Evolutionary conservation across 1,140 invertebrate genomes (phyloP).

Genomic region (Macrosteles quadrilineatus): DNA sequence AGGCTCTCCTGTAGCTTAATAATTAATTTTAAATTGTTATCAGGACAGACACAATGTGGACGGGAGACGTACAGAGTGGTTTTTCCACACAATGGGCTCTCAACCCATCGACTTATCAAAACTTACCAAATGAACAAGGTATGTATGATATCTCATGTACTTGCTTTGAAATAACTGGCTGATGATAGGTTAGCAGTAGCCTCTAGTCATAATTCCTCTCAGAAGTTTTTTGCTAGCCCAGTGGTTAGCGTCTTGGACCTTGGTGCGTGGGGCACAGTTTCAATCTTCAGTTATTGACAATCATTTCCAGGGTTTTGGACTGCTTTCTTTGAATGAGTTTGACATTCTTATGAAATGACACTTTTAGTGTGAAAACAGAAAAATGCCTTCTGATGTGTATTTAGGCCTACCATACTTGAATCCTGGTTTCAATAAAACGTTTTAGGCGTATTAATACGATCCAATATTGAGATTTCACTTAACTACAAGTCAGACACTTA

Average conservation of each 20-base stretch:
- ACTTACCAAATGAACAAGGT: constrained; percentile 58
- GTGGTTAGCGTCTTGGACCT: too few relatives aligned
- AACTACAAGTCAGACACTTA: too few relatives aligned
- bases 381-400: too few relatives aligned
- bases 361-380: too few relatives aligned
- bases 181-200: neutral
- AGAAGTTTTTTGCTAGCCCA: neutral
- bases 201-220: neutral
- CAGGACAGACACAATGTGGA: constrained; percentile 38
- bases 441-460: too few relatives aligned
- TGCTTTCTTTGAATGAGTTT: neutral
- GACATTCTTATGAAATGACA: neutral
- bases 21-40: too few relatives aligned
- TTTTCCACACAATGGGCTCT: constrained; percentile 61
- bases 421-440: too few relatives aligned
- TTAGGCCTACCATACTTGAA: too few relatives aligned
- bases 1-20: too few relatives aligned
- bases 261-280: neutral
- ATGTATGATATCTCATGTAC: constrained; percentile 25
- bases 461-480: too few relatives aligned
- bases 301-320: neutral
- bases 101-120: constrained; percentile 68
- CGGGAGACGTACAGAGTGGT: constrained; percentile 17
- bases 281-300: neutral
- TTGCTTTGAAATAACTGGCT: neutral